Conservation (phyloP, 2,888 invertebrate genomes). For the Pollenia angustigena region DNA sequence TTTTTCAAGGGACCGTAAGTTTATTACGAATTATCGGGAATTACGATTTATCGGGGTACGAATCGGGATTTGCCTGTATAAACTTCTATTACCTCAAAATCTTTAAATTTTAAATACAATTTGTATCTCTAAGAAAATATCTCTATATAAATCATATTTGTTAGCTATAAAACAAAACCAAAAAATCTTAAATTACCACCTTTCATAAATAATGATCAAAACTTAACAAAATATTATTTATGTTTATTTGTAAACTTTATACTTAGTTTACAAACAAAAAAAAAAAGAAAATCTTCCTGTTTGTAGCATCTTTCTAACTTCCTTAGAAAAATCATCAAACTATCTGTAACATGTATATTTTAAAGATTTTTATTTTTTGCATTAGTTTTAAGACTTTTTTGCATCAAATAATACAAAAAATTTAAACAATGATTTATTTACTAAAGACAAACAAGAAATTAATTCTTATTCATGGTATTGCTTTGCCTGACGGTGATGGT, state of each 20-base stretch:
- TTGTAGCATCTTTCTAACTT: neutral
- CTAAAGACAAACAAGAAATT: slow-evolving; percentile 71
- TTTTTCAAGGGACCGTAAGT: too few species aligned
- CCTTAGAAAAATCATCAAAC: slow-evolving; percentile 15
- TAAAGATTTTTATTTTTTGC: slow-evolving; percentile 33
- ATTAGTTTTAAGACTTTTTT: slow-evolving; percentile 9
- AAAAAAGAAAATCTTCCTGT: neutral
- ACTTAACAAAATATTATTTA: slow-evolving; percentile 24
- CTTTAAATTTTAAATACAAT: too few species aligned
- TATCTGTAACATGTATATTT: slow-evolving; percentile 44
- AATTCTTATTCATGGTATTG: slow-evolving; percentile 70
- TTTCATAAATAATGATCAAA: slow-evolving; percentile 21
- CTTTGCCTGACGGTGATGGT: slow-evolving; percentile 33
- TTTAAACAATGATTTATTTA: slow-evolving; percentile 69
- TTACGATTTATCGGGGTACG: too few species aligned
- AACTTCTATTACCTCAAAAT: too few species aligned
- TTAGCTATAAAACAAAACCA: neutral
- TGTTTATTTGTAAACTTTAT: neutral
- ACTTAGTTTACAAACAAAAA: too few species aligned
- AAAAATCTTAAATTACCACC: slow-evolving; percentile 25
- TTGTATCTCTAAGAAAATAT: too few species aligned
- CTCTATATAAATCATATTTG: neutral
- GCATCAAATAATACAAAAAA: slow-evolving; percentile 1
- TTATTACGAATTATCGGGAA: too few species aligned
- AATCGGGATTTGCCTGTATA: too few species aligned